Conservation (phyloP, 2,797 vertebrate genomes). For the Notolabrus celidotus region DNA sequence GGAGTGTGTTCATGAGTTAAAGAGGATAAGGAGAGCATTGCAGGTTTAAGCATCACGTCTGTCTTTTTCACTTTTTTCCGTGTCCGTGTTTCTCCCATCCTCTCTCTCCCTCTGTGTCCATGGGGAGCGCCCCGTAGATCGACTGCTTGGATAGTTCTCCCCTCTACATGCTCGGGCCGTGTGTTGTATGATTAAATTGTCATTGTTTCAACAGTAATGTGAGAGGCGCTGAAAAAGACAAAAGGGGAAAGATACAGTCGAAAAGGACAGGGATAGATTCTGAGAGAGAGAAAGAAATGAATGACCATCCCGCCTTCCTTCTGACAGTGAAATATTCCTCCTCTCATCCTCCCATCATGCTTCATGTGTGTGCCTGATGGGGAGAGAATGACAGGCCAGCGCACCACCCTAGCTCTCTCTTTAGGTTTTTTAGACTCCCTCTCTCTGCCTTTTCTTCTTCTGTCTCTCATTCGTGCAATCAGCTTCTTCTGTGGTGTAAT, state of each 20-base stretch:
- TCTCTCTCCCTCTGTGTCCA: slow-evolving; percentile 43
- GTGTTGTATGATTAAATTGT: slow-evolving; percentile 95
- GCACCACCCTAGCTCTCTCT: slow-evolving; percentile 67
- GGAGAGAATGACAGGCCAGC: slow-evolving; percentile 82
- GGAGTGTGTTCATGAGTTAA: slow-evolving; percentile 32
- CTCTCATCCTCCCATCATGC: slow-evolving; percentile 92
- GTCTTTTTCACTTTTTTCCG: slow-evolving; percentile 47
- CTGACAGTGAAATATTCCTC: slow-evolving; percentile 99
- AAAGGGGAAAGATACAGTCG: slow-evolving; percentile 49
- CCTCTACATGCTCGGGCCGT: slow-evolving; percentile 86
- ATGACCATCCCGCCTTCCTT: slow-evolving; percentile 86
- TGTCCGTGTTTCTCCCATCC: slow-evolving; percentile 16
- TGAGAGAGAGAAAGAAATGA: slow-evolving; percentile 85
- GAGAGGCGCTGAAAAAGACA: slow-evolving; percentile 45
- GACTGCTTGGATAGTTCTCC: slow-evolving; percentile 78
- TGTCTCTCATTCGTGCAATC: neutral
- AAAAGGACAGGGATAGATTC: slow-evolving; percentile 48
- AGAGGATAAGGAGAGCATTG: slow-evolving; percentile 48
- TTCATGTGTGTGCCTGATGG: slow-evolving; percentile 89
- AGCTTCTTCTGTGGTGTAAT: neutral
- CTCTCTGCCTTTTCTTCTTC: slow-evolving; percentile 14
- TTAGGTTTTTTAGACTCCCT: slow-evolving; percentile 12
- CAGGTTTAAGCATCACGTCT: slow-evolving; percentile 53
- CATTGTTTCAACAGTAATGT: slow-evolving; percentile 87
- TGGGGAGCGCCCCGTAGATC: slow-evolving; percentile 73